Conservation (phyloP, 1,140 invertebrate species). For the Calephelis nemesis region DNA sequence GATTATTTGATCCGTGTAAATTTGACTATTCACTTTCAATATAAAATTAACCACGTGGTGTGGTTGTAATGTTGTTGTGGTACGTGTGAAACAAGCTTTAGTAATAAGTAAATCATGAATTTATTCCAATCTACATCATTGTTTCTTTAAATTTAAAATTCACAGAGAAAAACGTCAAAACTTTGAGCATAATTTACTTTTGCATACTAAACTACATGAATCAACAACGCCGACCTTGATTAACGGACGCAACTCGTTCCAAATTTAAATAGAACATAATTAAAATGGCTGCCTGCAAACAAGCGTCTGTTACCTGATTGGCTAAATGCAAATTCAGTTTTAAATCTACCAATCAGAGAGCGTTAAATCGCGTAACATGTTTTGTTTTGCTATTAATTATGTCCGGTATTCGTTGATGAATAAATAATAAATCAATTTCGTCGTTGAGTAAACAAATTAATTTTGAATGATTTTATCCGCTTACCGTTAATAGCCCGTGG, state of each 20-base stretch:
- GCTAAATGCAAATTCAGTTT: conserved; percentile 11
- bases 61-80: too few relatives aligned
- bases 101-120: background rate
- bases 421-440: conserved; percentile 22
- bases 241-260: conserved; percentile 23
- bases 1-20: too few relatives aligned
- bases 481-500: background rate
- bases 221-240: conserved; percentile 16
- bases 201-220: conserved; percentile 14
- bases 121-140: background rate
- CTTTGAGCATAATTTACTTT: conserved; percentile 7
- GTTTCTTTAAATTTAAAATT: conserved; percentile 7
- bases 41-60: too few relatives aligned
- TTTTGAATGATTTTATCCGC: conserved; percentile 16
- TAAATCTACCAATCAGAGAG: conserved; percentile 19
- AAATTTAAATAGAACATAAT: conserved; percentile 24
- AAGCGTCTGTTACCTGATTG: conserved; percentile 18
- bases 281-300: conserved; percentile 19
- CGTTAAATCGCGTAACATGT: background rate
- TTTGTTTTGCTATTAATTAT: conserved; percentile 24
- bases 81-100: too few relatives aligned
- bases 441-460: conserved; percentile 20
- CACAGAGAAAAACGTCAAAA: conserved; percentile 5
- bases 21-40: too few relatives aligned
- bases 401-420: conserved; percentile 16